Conservation (phyloP, 2,888 invertebrate genomes). For the Cataglyphis albicans region DNA sequence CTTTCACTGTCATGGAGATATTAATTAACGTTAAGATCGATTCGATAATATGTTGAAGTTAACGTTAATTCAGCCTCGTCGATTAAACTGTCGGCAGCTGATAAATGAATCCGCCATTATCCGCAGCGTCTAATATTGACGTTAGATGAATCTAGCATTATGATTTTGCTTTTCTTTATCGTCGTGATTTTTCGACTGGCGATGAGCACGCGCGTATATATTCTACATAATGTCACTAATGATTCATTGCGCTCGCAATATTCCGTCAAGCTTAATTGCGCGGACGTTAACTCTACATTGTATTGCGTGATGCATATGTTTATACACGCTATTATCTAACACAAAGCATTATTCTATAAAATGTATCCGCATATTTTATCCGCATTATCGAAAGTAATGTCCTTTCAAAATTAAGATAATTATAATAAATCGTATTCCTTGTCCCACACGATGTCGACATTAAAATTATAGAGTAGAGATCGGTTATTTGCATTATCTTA, state of each 20-base stretch:
- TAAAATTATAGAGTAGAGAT: conserved; percentile 31
- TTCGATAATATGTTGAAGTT: conserved; percentile 71
- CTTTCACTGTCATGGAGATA: conserved; percentile 61
- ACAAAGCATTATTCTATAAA: neutral
- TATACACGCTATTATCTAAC: neutral
- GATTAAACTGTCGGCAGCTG: conserved; percentile 71
- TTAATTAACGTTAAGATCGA: conserved; percentile 75
- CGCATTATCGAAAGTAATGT: neutral
- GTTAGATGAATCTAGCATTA: conserved; percentile 39
- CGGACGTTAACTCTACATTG: conserved; percentile 26
- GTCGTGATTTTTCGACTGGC: conserved; percentile 41
- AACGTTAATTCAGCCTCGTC: conserved; percentile 72
- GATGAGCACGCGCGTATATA: conserved; percentile 34
- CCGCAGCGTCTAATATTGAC: conserved; percentile 44
- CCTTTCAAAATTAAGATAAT: conserved; percentile 23
- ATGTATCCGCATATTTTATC: conserved; percentile 16
- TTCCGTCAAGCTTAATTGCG: conserved; percentile 47
- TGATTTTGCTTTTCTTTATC: conserved; percentile 46
- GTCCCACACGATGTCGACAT: conserved; percentile 5
- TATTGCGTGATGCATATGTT: neutral
- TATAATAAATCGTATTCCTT: conserved; percentile 19
- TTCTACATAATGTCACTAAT: conserved; percentile 38
- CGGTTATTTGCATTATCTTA: conserved; percentile 38
- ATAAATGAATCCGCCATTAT: conserved; percentile 65
- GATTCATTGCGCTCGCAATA: conserved; percentile 49